These are phyloP conservation scores for Synanthedon andrenaeformis DNA, from an alignment of 2,888 invertebrate genomes.

Conservation along the genomic window DNA sequence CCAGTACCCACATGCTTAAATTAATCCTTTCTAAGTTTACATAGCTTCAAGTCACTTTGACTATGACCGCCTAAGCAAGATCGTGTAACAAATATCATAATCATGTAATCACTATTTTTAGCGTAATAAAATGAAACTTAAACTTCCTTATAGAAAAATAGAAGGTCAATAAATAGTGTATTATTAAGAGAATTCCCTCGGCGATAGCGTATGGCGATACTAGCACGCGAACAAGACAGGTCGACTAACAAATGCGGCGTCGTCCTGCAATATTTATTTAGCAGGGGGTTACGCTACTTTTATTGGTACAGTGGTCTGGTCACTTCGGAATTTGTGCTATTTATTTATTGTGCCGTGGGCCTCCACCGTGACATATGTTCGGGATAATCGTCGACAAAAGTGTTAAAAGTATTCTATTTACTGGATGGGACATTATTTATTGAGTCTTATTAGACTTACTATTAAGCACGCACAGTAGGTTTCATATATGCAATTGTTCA, in stretches of 20 bases:
- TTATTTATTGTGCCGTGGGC: constrained; percentile 62
- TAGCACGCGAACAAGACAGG: constrained; percentile 3
- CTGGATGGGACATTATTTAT: too few relatives aligned
- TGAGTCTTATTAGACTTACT: too few relatives aligned
- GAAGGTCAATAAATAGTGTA: background rate
- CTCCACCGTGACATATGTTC: constrained; percentile 52
- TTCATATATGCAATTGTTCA: too few relatives aligned
- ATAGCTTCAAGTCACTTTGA: too few relatives aligned
- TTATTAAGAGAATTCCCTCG: background rate
- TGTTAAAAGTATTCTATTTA: constrained; percentile 9
- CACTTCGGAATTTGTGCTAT: constrained; percentile 68
- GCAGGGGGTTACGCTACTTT: constrained; percentile 46
- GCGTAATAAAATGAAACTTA: too few relatives aligned
- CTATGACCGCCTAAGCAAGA: too few relatives aligned
- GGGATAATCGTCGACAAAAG: constrained; percentile 25
- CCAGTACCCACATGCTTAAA: too few relatives aligned
- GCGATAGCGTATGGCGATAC: background rate
- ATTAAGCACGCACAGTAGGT: too few relatives aligned
- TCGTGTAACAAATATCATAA: too few relatives aligned
- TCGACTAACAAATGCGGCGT: constrained; percentile 11
- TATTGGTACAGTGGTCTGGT: constrained; percentile 59
- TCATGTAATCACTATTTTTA: too few relatives aligned
- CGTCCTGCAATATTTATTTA: constrained; percentile 47
- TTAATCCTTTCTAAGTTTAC: too few relatives aligned
- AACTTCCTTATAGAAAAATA: too few relatives aligned